Conservation (phyloP, 2,888 invertebrate species). For the Lepidocyrtinus sp. region DNA sequence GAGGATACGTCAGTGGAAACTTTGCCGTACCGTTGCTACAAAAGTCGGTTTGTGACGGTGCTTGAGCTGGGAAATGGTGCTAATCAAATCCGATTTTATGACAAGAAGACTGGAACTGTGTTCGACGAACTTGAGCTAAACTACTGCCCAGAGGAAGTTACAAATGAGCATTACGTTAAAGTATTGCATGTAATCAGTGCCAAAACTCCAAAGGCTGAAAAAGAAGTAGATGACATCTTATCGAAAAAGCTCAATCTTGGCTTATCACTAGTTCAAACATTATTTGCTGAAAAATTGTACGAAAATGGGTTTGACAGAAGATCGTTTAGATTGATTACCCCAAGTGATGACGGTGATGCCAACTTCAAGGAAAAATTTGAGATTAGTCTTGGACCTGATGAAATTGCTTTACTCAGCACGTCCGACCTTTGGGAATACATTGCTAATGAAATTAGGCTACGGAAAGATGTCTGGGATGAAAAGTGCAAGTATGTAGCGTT, state of each 20-base stretch:
- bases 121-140: constrained; percentile 48
- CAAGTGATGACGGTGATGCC: not conserved
- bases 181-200: constrained; percentile 52
- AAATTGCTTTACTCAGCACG: constrained; percentile 82
- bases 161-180: constrained; percentile 43
- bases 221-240: constrained; percentile 76
- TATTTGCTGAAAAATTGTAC: constrained; percentile 89
- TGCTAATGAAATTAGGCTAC: constrained; percentile 85
- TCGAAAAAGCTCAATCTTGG: constrained; percentile 81
- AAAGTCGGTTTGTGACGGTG: constrained; percentile 41
- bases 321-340: constrained; percentile 83
- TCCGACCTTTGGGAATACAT: constrained; percentile 88
- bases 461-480: constrained; percentile 78
- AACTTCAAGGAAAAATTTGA: constrained; percentile 79
- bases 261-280: constrained; percentile 85
- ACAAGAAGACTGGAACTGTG: constrained; percentile 42
- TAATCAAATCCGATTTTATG: constrained; percentile 47
- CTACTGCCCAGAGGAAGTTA: constrained; percentile 22
- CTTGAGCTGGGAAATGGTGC: constrained; percentile 40
- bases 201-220: constrained; percentile 74
- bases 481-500: constrained; percentile 91
- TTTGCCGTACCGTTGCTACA: constrained; percentile 36
- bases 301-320: constrained; percentile 84
- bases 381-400: constrained; percentile 80
- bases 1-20: constrained; percentile 21